A percentile compares a stretch with the other conserved stretches of the same genome.
Conservation (phyloP, 2,797 vertebrate genomes). For the Megalops cyprinoides region DNA sequence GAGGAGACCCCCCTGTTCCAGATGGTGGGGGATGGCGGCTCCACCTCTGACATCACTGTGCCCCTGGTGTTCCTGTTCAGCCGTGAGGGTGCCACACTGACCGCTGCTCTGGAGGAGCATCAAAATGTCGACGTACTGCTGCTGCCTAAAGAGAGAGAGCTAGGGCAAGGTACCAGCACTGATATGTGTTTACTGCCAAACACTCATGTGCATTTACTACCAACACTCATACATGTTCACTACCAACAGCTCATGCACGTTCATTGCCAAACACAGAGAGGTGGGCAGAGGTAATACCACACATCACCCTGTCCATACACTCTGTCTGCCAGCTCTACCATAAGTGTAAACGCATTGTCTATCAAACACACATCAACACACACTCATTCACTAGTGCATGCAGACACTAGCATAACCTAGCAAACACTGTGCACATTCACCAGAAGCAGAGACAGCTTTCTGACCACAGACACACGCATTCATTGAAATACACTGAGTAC, state of each 20-base stretch:
- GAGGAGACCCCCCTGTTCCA: conserved; percentile 79
- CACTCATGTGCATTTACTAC: background rate
- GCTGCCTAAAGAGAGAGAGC: conserved; percentile 72
- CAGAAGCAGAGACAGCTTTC: no score
- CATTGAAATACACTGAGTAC: no score
- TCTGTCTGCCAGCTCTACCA: no score
- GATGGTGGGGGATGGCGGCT: conserved; percentile 81
- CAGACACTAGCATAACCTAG: no score
- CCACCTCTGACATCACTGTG: conserved; percentile 70
- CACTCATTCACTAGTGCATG: no score
- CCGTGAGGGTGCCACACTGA: conserved; percentile 72
- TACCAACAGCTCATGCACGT: background rate
- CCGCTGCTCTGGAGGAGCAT: conserved; percentile 72
- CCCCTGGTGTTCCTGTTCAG: conserved; percentile 80
- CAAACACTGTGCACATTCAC: no score
- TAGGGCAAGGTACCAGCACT: conserved; percentile 65
- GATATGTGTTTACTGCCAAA: background rate
- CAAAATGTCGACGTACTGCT: conserved; percentile 77
- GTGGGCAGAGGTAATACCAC: no score
- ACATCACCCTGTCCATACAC: no score
- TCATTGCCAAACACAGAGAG: background rate
- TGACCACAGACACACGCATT: background rate
- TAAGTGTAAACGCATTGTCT: no score
- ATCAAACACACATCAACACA: no score
- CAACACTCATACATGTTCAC: background rate